Evolutionary conservation across 2,113 vertebrate genomes (phyloP).

Genomic region (Eolophus roseicapilla): DNA sequence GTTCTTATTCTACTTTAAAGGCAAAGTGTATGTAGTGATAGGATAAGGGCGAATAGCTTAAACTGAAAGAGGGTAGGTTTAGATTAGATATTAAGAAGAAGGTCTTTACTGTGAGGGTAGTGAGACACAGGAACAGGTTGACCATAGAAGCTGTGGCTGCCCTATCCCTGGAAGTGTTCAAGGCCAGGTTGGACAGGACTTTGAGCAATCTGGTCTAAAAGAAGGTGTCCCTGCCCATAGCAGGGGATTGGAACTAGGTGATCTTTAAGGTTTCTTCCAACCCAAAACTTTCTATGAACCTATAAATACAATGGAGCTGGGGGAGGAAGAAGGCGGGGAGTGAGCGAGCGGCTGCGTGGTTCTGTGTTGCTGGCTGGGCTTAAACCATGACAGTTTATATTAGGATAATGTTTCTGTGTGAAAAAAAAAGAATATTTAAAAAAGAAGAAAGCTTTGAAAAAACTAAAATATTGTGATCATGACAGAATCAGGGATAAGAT

Average conservation of each 20-base stretch:
- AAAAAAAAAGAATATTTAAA: background rate
- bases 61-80: background rate
- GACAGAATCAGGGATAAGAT: conserved; percentile 1
- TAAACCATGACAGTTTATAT: background rate
- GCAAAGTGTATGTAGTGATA: background rate
- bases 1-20: background rate
- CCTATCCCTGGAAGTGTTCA: background rate
- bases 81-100: background rate
- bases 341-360: background rate
- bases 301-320: background rate
- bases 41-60: background rate
- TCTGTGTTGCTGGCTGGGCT: background rate
- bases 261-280: background rate
- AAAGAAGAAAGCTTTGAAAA: background rate
- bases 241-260: background rate
- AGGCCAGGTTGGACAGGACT: background rate
- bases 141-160: background rate
- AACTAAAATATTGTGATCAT: background rate
- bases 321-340: background rate
- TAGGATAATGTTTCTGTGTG: background rate
- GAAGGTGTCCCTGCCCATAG: background rate
- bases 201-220: background rate
- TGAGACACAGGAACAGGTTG: background rate
- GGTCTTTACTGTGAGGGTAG: background rate
- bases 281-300: background rate